A percentile compares a stretch with the other conserved stretches of the same genome.
These are phyloP conservation scores for Catocala sponsa DNA, from an alignment of 2,888 invertebrate species.

Conservation along the genomic window DNA sequence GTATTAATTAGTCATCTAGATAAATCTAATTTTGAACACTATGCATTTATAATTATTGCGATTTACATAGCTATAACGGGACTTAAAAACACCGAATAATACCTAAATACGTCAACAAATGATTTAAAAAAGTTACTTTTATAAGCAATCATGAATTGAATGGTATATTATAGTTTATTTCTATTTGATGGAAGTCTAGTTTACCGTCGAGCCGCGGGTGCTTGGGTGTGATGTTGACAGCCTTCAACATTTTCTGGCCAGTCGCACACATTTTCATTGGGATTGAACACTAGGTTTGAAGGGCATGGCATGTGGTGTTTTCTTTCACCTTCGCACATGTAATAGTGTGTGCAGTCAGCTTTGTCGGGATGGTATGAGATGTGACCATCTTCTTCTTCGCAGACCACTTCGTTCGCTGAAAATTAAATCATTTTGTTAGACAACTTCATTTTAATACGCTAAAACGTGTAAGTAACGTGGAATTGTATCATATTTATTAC, in stretches of 20 bases:
- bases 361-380: constrained; percentile 97
- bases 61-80: constrained; percentile 52
- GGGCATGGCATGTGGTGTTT: constrained; percentile 99
- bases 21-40: constrained; percentile 58
- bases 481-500: too few relatives aligned
- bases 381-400: constrained; percentile 98
- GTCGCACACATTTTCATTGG: constrained; percentile 97
- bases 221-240: constrained; percentile 89
- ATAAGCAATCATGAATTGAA: constrained; percentile 51
- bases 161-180: constrained; percentile 29
- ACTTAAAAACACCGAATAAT: constrained; percentile 47
- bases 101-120: constrained; percentile 46
- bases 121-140: constrained; percentile 42
- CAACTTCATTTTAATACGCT: too few relatives aligned
- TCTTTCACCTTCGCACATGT: constrained; percentile 98
- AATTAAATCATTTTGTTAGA: constrained; percentile 5
- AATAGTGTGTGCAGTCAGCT: constrained; percentile 97
- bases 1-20: constrained; percentile 39
- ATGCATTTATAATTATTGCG: constrained; percentile 51
- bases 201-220: constrained; percentile 82
- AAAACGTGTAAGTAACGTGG: too few relatives aligned
- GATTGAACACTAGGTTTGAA: constrained; percentile 96
- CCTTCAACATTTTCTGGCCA: constrained; percentile 98
- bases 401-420: constrained; percentile 95
- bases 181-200: constrained; percentile 36